These are phyloP conservation scores for Nasonia giraulti DNA, from an alignment of 1,140 invertebrate genomes.

Conservation along the genomic window DNA sequence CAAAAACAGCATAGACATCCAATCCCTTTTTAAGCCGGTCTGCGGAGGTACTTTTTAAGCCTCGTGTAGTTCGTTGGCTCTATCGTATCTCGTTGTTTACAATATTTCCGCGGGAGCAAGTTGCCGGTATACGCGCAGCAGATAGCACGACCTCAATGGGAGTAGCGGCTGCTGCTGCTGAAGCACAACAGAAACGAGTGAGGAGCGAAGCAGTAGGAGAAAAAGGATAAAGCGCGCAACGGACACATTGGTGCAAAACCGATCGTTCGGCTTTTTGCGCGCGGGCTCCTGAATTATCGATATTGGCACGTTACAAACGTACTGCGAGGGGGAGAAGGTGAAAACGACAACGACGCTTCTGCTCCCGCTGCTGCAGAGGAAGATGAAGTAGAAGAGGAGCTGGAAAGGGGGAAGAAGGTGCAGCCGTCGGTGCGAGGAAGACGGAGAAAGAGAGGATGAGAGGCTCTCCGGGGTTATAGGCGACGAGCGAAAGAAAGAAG, in stretches of 20 bases:
- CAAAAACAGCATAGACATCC: slow-evolving; percentile 13
- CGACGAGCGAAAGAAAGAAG: slow-evolving; percentile 60
- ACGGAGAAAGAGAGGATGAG: slow-evolving; percentile 25
- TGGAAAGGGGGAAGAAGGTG: slow-evolving; percentile 39
- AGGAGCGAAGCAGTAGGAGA: slow-evolving; percentile 59
- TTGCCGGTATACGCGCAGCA: slow-evolving; percentile 3
- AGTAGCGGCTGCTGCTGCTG: slow-evolving; percentile 19
- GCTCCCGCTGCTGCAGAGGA: background rate
- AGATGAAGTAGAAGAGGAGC: background rate
- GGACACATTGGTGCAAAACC: slow-evolving; percentile 59
- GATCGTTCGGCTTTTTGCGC: slow-evolving; percentile 47
- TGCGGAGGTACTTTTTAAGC: background rate
- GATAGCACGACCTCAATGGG: slow-evolving; percentile 33
- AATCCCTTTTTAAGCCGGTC: slow-evolving; percentile 15
- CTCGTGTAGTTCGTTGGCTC: slow-evolving; percentile 28
- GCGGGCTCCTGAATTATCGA: slow-evolving; percentile 62
- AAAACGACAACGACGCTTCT: slow-evolving; percentile 24
- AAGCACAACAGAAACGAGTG: background rate
- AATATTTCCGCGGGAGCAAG: slow-evolving; percentile 47
- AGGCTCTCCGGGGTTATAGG: slow-evolving; percentile 50
- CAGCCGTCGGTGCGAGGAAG: slow-evolving; percentile 15
- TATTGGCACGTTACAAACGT: slow-evolving; percentile 63
- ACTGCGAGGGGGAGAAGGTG: slow-evolving; percentile 58
- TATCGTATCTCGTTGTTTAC: slow-evolving; percentile 53
- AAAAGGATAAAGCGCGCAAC: slow-evolving; percentile 56